Evolutionary conservation across 2,797 vertebrate species (phyloP), one percentile per base, ranked within the genome.

Genomic region (Nyctalus aviator): DNA sequence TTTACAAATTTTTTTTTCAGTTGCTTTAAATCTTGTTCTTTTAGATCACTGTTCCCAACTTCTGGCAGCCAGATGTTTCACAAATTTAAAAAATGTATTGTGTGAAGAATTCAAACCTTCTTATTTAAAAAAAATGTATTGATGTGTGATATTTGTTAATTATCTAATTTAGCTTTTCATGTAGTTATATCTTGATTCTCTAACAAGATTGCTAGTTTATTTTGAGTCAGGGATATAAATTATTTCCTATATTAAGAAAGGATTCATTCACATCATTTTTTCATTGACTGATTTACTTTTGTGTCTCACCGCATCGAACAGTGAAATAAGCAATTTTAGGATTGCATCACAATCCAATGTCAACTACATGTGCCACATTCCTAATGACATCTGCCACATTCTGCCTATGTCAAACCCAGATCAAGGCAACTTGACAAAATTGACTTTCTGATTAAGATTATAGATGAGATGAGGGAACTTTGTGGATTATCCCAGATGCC

Each of bases 1-100:
- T 59, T 30, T 14, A 62, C 8, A 44, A 44, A 44, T 44, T 71
- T 86, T 46, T 55, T 55, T 64, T 73, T 59, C 21, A 90, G 91
- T 72, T 85, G 77, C 35, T 96, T 91, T 93, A 95, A 93, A 96
- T 85, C 44, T 92, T 89, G 27, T 20, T 84, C 68, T 91, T 90
- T 95, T 84, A 82, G 37, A 78, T 89, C 18, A 77, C 4, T 88
- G 55, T 14, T 73, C 41, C 72, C 44, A 94, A 84, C 62, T 95
- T 95, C 84, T 97, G 95, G 92, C 41, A 83, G 75, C 37, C 92
- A 97, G 91, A 93, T 97, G 83, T 85, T 95, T 95, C 44, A 93
- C 93, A 95, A 92, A 89, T 93, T 69, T 3, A 90, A 91, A 91
- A 82, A 88, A 13, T 41, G 84, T 59, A 86, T 32, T 75, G 32